phyloP scores from a whole-genome alignment of 2,888 invertebrate species.

The Drosophila barbarae region DNA sequence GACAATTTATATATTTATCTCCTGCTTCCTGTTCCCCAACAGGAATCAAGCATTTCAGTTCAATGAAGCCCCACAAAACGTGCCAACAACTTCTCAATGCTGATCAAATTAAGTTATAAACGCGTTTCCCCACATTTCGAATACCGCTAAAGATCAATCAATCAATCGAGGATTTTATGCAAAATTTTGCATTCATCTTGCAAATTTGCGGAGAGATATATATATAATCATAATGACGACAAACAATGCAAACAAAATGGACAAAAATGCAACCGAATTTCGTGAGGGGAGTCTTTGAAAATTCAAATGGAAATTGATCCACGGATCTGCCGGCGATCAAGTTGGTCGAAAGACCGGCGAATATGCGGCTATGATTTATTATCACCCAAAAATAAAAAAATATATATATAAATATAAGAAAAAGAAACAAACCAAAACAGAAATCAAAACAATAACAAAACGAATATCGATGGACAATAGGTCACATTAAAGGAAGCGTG shows the following conservation, averaged over 20 bases:
- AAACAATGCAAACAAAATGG: slow-evolving; percentile 16
- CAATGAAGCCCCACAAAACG: background rate
- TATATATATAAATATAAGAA: background rate
- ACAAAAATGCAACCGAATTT: slow-evolving; percentile 38
- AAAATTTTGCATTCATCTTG: slow-evolving; percentile 24
- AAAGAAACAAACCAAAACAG: background rate
- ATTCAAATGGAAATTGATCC: slow-evolving; percentile 19
- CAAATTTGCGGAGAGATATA: slow-evolving; percentile 8
- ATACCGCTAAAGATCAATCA: slow-evolving; percentile 21
- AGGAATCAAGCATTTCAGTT: background rate
- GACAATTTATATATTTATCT: background rate
- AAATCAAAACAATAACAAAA: slow-evolving; percentile 8
- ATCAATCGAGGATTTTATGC: slow-evolving; percentile 36
- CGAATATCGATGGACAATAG: slow-evolving; percentile 46
- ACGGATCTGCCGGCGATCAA: slow-evolving; percentile 19
- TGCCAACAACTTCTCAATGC: slow-evolving; percentile 2
- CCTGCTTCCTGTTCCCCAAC: background rate
- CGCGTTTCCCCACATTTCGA: slow-evolving; percentile 11
- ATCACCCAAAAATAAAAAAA: slow-evolving; percentile 12
- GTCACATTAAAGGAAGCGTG: slow-evolving; percentile 64
- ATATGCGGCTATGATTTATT: slow-evolving; percentile 63
- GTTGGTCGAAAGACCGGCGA: slow-evolving; percentile 18
- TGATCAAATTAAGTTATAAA: slow-evolving; percentile 26
- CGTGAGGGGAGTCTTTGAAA: slow-evolving; percentile 9
- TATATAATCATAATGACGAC: slow-evolving; percentile 16